Conservation (phyloP, 2,888 invertebrate species). For the Nemapogon koenigi region DNA sequence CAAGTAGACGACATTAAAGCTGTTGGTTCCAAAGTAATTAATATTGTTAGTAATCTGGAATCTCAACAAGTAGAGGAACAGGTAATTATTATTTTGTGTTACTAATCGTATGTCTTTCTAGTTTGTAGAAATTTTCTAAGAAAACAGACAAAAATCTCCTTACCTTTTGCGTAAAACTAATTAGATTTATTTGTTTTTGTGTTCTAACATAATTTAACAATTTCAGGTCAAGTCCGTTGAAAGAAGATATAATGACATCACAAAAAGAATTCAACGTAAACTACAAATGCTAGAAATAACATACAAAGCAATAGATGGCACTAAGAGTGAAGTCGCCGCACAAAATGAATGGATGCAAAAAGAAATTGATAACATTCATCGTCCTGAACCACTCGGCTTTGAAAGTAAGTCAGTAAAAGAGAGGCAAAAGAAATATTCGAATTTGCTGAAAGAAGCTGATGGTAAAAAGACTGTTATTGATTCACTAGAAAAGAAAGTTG, state of each 20-base stretch:
- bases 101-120: slow-evolving; percentile 47
- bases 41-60: slow-evolving; percentile 85
- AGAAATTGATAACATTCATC: slow-evolving; percentile 71
- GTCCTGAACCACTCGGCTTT: slow-evolving; percentile 74
- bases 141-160: slow-evolving; percentile 5
- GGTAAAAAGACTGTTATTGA: slow-evolving; percentile 84
- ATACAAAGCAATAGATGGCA: slow-evolving; percentile 81
- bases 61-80: slow-evolving; percentile 92
- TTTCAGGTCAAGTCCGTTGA: slow-evolving; percentile 80
- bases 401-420: slow-evolving; percentile 81
- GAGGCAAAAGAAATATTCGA: slow-evolving; percentile 73
- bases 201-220: too few species aligned
- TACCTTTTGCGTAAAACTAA: slow-evolving; percentile 3
- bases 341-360: slow-evolving; percentile 82
- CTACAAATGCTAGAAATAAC: slow-evolving; percentile 83
- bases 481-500: slow-evolving; percentile 82
- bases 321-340: slow-evolving; percentile 79
- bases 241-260: slow-evolving; percentile 82
- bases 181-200: slow-evolving; percentile 14
- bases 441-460: slow-evolving; percentile 82
- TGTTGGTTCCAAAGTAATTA: slow-evolving; percentile 74
- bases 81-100: slow-evolving; percentile 31
- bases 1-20: slow-evolving; percentile 75
- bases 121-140: slow-evolving; percentile 28
- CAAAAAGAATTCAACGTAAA: slow-evolving; percentile 85